Evolutionary conservation across 1,140 invertebrate genomes (phyloP).

Genomic region (Tetraneura akinire): DNA sequence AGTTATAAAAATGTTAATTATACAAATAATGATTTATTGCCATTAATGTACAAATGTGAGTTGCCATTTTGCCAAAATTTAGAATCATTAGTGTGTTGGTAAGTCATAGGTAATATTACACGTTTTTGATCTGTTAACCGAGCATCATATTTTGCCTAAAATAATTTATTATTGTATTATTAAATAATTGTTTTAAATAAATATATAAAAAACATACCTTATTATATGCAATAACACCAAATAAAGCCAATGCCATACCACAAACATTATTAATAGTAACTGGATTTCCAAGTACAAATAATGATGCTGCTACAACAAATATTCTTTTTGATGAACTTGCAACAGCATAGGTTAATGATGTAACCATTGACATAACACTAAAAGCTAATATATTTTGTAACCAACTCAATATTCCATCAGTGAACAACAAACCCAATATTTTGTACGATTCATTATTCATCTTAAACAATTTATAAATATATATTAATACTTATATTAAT

Average conservation of each 20-base stretch:
- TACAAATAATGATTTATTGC: constrained; percentile 38
- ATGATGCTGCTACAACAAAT: constrained; percentile 85
- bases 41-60: neutral
- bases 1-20: constrained; percentile 19
- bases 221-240: constrained; percentile 90
- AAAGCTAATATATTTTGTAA: constrained; percentile 94
- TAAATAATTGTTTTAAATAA: neutral
- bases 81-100: constrained; percentile 56
- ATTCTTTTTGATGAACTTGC: constrained; percentile 95
- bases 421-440: constrained; percentile 69
- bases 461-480: constrained; percentile 52
- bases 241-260: constrained; percentile 88
- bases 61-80: constrained; percentile 34
- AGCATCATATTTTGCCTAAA: constrained; percentile 74
- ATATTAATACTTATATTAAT: constrained; percentile 4
- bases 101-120: constrained; percentile 61
- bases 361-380: constrained; percentile 83
- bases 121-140: constrained; percentile 62
- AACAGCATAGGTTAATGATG: constrained; percentile 92
- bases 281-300: constrained; percentile 88
- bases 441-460: constrained; percentile 59
- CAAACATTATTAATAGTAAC: constrained; percentile 84
- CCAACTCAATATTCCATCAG: constrained; percentile 89
- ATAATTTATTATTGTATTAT: neutral
- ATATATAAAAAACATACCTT: constrained; percentile 59